Base-by-base conservation (phyloP, 2,797 vertebrate genomes). In the Craterocephalus amniculus region DNA sequence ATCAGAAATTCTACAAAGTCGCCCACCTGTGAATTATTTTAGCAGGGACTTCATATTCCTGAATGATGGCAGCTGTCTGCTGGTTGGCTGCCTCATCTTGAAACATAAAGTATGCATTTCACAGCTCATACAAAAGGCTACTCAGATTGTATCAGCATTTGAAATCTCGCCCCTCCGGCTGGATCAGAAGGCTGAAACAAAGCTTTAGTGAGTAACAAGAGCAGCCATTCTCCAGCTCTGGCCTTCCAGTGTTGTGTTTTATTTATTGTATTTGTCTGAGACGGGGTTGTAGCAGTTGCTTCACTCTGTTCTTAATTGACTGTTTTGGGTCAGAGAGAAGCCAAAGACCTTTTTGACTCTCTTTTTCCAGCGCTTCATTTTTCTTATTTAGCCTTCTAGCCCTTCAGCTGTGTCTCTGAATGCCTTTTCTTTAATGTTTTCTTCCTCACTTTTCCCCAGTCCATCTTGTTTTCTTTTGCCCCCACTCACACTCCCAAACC, bases 251-350 rank as follows among this genome's bases (percentile, higher is more conserved):
- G 81, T 83, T 88, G 76, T 58, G 72, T 89, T 90, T 91, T 89
- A 93, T 92, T 93, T 92, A 91, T 88, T 88, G 76, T 90, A 75
- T 81, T 85, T 87, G 83, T 88, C 84, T 74, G 81, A 88, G 83
- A 68, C 49, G 81, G 70, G 78, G 82, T 81, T 74, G 57, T 70
- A 63, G 78, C 84, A 78, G 83, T 89, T 89, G 84, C 90, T 88
- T 81, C 81, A 86, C 89, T 88, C 77, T 80, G 76, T 48, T 85
- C 83, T 85, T 81, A 83, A 86, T 80, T 63, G 58, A 82, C 74
- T 75, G 58, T 64, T 84, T 58, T 83, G 79, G 88, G 88, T 92
- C 87, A 84, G 20, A 11, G 72, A 84, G 78, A 72, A 88, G 87
- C 80, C 90, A 89, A 68, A 83, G 75, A 87, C 79, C 79, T 85